Conservation (phyloP, 2,113 vertebrate species). For the Ancistrus triradiatus region DNA sequence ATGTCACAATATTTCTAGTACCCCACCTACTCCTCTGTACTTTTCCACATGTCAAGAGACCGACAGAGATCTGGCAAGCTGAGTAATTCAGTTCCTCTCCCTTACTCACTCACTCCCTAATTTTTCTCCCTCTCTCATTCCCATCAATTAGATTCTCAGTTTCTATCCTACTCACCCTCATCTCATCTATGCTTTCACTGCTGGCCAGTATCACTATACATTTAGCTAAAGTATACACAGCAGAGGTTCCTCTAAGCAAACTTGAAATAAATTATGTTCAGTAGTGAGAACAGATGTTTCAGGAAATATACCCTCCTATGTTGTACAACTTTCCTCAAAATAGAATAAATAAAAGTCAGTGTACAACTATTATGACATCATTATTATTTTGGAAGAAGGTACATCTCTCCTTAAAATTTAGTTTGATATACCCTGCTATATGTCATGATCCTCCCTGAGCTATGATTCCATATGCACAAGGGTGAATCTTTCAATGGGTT, state of each 20-base stretch:
- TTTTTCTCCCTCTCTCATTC: background rate
- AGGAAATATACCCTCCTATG: background rate
- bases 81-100: constrained; percentile 41
- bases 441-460: too few species aligned
- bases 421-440: too few species aligned
- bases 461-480: too few species aligned
- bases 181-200: constrained; percentile 19
- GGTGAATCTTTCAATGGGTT: too few species aligned
- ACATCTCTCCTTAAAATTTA: too few species aligned
- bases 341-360: too few species aligned
- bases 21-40: constrained; percentile 53
- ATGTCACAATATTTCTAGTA: too few species aligned
- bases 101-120: constrained; percentile 30
- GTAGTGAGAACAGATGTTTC: background rate
- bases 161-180: too few species aligned
- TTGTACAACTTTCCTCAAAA: background rate
- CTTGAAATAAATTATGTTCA: too few species aligned
- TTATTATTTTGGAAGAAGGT: too few species aligned
- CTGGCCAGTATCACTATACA: constrained; percentile 12
- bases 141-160: too few species aligned
- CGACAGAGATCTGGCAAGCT: constrained; percentile 48
- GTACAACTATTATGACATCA: too few species aligned
- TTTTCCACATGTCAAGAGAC: constrained; percentile 55
- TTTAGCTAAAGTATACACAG: background rate
- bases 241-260: background rate